Conservation (phyloP, 2,888 invertebrate species). For the Lithophane socia region DNA sequence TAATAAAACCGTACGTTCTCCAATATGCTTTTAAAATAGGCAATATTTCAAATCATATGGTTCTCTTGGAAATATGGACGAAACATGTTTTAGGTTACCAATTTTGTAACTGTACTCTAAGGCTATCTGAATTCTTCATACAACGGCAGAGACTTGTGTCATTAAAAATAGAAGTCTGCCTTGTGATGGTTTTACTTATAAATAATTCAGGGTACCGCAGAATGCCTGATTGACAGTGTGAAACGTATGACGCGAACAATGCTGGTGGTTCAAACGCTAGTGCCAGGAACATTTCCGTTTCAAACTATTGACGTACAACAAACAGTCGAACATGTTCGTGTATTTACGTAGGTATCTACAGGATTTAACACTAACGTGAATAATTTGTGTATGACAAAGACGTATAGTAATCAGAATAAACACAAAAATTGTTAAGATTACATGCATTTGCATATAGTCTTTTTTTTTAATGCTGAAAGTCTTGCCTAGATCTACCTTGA, state of each 20-base stretch:
- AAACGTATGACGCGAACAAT: slow-evolving; percentile 57
- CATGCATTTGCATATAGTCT: too few species aligned
- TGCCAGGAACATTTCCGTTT: slow-evolving; percentile 15
- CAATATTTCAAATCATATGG: slow-evolving; percentile 58
- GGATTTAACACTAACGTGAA: background rate
- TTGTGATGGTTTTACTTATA: slow-evolving; percentile 62
- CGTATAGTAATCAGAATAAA: background rate
- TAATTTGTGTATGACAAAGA: background rate
- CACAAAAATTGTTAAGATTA: too few species aligned
- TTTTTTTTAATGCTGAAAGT: background rate
- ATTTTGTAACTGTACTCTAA: slow-evolving; percentile 51
- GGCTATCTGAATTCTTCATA: slow-evolving; percentile 67
- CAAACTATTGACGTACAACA: slow-evolving; percentile 3
- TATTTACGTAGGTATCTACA: background rate
- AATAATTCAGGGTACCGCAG: slow-evolving; percentile 71
- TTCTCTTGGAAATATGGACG: slow-evolving; percentile 50
- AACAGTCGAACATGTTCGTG: background rate
- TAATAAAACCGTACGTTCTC: slow-evolving; percentile 33
- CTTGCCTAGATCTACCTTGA: background rate
- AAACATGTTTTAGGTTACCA: slow-evolving; percentile 56
- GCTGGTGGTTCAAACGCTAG: slow-evolving; percentile 35
- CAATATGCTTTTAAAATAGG: slow-evolving; percentile 54
- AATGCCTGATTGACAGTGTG: slow-evolving; percentile 73
- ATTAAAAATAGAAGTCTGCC: slow-evolving; percentile 72
- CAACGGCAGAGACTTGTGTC: slow-evolving; percentile 50